Evolutionary conservation across 2,113 vertebrate species (phyloP), one percentile per base, ranked within the genome.

Genomic region (Tylochromis polylepis): DNA sequence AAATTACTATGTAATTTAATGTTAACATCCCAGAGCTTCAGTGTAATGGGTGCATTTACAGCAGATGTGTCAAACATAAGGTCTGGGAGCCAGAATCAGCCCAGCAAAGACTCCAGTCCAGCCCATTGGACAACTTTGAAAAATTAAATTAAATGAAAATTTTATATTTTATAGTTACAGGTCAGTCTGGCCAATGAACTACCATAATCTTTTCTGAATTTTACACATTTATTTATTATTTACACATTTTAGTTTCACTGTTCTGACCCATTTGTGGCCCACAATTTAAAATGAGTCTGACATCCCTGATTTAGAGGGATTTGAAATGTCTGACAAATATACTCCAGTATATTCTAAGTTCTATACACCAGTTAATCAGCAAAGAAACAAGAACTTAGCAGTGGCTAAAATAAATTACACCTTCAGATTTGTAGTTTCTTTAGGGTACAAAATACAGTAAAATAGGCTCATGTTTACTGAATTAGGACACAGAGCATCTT

Each of bases 401-500:
- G 43, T 2, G 3, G 24, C 22, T 36, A 4, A 59, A 67, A 53
- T 58, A 58, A 78, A 49, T 75, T 1, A 78, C 34, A 14, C 43
- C 11, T 24, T 65, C 14, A 38, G 34, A 65, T 70, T 78, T 43
- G 1, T 6, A 29, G 34, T 15, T 49, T 31, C 43, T 49, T 20
- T 29, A 18, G 14, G 15, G 22, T 72, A 46, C 1, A 3, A 60
- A 58, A 72, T 58, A 2, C 5, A 75, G 3, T 27, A 2, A 43
- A 3, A 38, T 14, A 24, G 43, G 49, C 41, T 10, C 12, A 31
- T 3, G 20, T 41, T 58, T n/a, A 24, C 18, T 43, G 14, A 58
- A 29, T 55, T 12, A 4, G 41, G 9, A 15, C 67, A 20, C 1
- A 27, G 18, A 31, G n/a, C 20, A 80, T 62, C 93, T 96, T 95